Conservation (phyloP, 2,797 vertebrate species). For the Margarornis squamiger region DNA sequence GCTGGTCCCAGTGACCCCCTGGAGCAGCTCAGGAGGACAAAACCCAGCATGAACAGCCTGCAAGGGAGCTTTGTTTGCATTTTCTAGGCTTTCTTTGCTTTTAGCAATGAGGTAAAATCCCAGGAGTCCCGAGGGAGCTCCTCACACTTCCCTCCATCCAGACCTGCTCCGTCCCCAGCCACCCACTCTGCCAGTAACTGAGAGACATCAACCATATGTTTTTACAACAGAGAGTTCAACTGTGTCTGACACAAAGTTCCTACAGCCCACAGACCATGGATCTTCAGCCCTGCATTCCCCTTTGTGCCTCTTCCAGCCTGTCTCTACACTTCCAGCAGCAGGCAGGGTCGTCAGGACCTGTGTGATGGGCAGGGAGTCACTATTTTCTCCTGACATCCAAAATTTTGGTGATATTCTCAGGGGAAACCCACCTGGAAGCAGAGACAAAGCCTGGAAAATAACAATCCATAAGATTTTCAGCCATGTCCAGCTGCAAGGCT, state of each 20-base stretch:
- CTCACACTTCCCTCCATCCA: background rate
- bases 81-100: background rate
- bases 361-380: background rate
- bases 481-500: background rate
- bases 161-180: background rate
- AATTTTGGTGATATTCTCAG: background rate
- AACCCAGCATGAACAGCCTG: accelerated
- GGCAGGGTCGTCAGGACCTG: background rate
- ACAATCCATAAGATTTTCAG: background rate
- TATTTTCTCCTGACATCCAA: background rate
- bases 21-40: background rate
- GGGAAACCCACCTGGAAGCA: background rate
- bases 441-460: background rate
- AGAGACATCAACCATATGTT: background rate
- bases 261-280: background rate
- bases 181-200: background rate
- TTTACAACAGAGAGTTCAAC: background rate
- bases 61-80: background rate
- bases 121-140: background rate
- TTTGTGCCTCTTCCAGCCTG: background rate
- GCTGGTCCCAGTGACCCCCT: background rate
- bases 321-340: background rate
- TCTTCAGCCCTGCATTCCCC: background rate
- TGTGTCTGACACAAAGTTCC: background rate
- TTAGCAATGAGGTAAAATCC: background rate